Conservation (phyloP, 2,888 invertebrate genomes). For the Drosophila flavopinicola region DNA sequence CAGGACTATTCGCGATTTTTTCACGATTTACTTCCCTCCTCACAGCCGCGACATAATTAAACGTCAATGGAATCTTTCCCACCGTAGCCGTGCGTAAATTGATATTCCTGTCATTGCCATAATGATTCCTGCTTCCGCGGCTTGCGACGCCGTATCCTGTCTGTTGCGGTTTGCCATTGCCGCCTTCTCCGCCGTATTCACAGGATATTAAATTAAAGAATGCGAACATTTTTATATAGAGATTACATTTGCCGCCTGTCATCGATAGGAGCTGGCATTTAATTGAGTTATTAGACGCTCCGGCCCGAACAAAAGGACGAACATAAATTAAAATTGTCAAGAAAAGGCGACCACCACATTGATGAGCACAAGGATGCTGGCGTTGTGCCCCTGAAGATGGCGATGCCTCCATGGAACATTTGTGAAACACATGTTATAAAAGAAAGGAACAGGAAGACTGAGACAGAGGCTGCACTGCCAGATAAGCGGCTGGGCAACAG, state of each 20-base stretch:
- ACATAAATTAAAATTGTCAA: conserved; percentile 71
- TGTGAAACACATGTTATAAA: conserved; percentile 72
- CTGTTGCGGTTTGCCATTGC: conserved; percentile 57
- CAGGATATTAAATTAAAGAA: conserved; percentile 77
- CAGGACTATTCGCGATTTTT: neutral
- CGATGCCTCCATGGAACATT: conserved; percentile 54
- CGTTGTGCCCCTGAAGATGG: conserved; percentile 6
- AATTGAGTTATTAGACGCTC: conserved; percentile 76
- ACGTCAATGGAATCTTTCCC: conserved; percentile 34
- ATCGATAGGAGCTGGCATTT: conserved; percentile 66
- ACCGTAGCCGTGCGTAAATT: conserved; percentile 65
- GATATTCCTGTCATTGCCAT: conserved; percentile 75
- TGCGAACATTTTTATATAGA: conserved; percentile 63
- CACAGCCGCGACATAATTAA: conserved; percentile 59
- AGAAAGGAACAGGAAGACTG: conserved; percentile 31
- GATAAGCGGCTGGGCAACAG: conserved; percentile 55
- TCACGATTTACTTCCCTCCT: conserved; percentile 12
- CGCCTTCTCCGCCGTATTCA: conserved; percentile 21
- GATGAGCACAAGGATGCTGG: conserved; percentile 13
- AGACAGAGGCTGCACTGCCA: conserved; percentile 13
- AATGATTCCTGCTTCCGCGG: conserved; percentile 70
- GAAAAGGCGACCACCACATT: conserved; percentile 38
- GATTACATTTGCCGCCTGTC: conserved; percentile 43
- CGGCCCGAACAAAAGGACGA: conserved; percentile 44
- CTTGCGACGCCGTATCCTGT: conserved; percentile 57